phyloP scores from a whole-genome alignment of 2,888 invertebrate genomes.

The Fabriciana adippe region DNA sequence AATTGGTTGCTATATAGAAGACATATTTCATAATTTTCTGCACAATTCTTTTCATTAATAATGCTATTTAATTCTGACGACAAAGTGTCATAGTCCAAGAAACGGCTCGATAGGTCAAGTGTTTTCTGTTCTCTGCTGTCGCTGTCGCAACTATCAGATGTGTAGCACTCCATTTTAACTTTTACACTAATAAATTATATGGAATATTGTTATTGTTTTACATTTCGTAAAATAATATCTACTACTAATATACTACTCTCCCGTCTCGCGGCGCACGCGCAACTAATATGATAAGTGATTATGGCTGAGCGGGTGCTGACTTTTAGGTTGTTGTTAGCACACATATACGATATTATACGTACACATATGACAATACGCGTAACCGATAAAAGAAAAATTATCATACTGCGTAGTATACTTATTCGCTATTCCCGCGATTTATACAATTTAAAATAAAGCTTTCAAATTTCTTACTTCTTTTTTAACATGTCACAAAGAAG shows the following conservation, averaged over 20 bases:
- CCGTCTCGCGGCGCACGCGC: slow-evolving; percentile 70
- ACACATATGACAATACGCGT: slow-evolving; percentile 10
- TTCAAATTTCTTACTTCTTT: no score
- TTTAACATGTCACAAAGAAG: no score
- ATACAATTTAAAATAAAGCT: no score
- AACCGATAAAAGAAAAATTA: slow-evolving; percentile 22
- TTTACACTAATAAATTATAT: slow-evolving; percentile 31
- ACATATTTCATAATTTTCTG: slow-evolving; percentile 86
- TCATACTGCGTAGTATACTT: slow-evolving; percentile 21
- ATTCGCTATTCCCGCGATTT: slow-evolving; percentile 3
- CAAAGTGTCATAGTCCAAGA: slow-evolving; percentile 83
- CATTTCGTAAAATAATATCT: slow-evolving; percentile 49
- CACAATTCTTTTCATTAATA: slow-evolving; percentile 83
- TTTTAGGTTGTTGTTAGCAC: slow-evolving; percentile 19
- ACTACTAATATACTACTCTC: slow-evolving; percentile 41
- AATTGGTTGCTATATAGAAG: slow-evolving; percentile 94
- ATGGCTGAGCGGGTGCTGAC: not conserved
- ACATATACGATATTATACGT: slow-evolving; percentile 3
- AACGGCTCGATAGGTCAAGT: slow-evolving; percentile 82
- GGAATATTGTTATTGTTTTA: slow-evolving; percentile 44
- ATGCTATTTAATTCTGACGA: slow-evolving; percentile 82
- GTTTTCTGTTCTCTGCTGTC: slow-evolving; percentile 87
- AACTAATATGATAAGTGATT: slow-evolving; percentile 54
- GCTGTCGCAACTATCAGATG: slow-evolving; percentile 92
- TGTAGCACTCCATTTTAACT: slow-evolving; percentile 88